Conservation (phyloP, 2,113 vertebrate species). For the Colius striatus region DNA sequence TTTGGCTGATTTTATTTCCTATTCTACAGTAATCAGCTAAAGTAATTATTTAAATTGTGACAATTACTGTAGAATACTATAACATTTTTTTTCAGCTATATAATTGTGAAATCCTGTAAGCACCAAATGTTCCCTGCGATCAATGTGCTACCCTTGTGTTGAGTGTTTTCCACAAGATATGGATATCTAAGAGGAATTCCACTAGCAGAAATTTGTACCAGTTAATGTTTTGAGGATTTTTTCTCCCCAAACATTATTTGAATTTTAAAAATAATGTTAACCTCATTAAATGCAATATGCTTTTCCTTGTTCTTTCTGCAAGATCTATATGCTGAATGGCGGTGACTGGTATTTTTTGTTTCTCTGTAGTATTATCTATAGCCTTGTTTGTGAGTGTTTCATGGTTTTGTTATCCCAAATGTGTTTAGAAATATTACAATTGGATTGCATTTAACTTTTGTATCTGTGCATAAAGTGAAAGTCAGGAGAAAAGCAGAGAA, state of each 20-base stretch:
- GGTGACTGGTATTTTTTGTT: neutral
- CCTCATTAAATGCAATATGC: neutral
- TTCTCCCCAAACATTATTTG: fast-evolving
- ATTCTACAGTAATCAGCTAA: neutral
- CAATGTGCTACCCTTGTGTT: neutral
- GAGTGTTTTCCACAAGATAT: neutral
- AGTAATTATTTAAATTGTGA: slow-evolving; percentile 1
- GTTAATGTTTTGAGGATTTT: neutral
- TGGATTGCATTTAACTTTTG: neutral
- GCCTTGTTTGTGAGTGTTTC: neutral
- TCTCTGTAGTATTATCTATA: neutral
- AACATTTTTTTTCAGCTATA: neutral
- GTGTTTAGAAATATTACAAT: neutral
- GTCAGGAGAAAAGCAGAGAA: slow-evolving; percentile 4
- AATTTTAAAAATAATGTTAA: neutral
- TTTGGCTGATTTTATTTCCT: neutral
- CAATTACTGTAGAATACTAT: neutral
- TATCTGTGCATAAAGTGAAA: neutral
- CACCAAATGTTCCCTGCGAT: neutral
- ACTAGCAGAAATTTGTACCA: neutral
- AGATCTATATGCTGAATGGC: neutral
- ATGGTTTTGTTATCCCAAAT: neutral
- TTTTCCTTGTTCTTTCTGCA: neutral
- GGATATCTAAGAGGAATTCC: neutral
- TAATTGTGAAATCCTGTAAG: neutral